These are phyloP conservation scores for Lithodes maja DNA, from an alignment of 2,888 invertebrate genomes.

Conservation along the genomic window DNA sequence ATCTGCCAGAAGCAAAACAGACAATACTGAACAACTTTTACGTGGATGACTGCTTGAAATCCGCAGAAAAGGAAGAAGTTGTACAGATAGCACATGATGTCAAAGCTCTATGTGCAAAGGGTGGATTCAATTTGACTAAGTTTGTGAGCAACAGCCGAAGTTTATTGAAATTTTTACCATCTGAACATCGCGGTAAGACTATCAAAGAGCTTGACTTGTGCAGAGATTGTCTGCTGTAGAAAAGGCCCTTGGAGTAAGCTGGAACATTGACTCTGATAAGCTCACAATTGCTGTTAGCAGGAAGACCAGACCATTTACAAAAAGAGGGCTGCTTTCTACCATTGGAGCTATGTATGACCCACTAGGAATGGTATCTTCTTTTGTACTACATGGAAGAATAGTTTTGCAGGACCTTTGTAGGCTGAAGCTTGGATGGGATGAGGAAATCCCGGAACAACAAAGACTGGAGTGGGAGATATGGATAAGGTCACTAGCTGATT, in stretches of 20 bases:
- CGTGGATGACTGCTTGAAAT: too few species aligned
- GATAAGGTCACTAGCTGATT: not conserved
- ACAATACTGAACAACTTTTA: too few species aligned
- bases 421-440: not conserved
- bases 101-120: too few species aligned
- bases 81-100: too few species aligned
- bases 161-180: too few species aligned
- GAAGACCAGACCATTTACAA: not conserved
- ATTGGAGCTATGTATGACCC: slow-evolving; percentile 10
- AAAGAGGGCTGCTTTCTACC: not conserved
- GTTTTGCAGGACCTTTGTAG: not conserved
- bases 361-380: not conserved
- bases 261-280: not conserved
- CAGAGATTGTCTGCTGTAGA: not conserved
- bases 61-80: too few species aligned
- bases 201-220: slow-evolving; percentile 1
- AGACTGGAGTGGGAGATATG: not conserved
- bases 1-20: too few species aligned
- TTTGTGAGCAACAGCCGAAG: too few species aligned
- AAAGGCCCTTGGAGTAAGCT: not conserved
- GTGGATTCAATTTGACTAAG: too few species aligned
- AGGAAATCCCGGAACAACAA: not conserved
- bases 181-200: not conserved
- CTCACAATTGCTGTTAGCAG: not conserved
- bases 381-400: not conserved